Evolutionary conservation across 2,113 vertebrate genomes (phyloP).

Genomic region (Heliornis fulica): DNA sequence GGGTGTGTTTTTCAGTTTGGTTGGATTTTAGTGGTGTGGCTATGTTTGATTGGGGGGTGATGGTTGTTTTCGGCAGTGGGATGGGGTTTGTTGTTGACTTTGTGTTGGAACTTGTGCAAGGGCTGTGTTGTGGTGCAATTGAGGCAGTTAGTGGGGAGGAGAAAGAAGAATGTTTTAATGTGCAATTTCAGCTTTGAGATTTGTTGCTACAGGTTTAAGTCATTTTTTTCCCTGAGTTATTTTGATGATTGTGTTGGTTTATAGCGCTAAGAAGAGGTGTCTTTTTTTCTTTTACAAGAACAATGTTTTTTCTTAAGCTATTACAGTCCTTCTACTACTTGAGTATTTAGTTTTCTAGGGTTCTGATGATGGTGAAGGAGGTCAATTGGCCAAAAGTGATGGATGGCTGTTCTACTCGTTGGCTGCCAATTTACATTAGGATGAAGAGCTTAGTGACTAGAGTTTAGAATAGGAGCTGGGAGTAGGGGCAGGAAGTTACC

Average conservation of each 20-base stretch:
- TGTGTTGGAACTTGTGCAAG: neutral
- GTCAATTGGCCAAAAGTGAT: neutral
- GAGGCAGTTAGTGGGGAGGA: neutral
- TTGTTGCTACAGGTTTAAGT: neutral
- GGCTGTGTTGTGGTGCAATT: neutral
- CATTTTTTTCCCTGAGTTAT: neutral
- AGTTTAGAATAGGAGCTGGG: neutral
- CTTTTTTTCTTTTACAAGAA: neutral
- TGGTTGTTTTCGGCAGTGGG: no score
- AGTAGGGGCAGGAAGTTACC: neutral
- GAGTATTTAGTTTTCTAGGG: neutral
- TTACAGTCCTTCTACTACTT: neutral
- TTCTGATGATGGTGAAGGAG: rapidly evolving
- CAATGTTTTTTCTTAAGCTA: neutral
- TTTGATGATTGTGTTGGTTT: no score
- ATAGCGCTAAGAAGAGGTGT: neutral
- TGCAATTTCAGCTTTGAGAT: neutral
- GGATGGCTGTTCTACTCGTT: neutral
- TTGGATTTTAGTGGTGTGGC: no score
- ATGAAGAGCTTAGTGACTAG: rapidly evolving
- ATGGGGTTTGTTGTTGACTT: no score
- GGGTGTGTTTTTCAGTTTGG: no score
- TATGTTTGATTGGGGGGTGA: no score
- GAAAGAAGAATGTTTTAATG: neutral
- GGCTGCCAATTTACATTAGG: neutral